Evolutionary conservation across 2,113 vertebrate genomes (phyloP).

Genomic region (Barnardius zonarius): DNA sequence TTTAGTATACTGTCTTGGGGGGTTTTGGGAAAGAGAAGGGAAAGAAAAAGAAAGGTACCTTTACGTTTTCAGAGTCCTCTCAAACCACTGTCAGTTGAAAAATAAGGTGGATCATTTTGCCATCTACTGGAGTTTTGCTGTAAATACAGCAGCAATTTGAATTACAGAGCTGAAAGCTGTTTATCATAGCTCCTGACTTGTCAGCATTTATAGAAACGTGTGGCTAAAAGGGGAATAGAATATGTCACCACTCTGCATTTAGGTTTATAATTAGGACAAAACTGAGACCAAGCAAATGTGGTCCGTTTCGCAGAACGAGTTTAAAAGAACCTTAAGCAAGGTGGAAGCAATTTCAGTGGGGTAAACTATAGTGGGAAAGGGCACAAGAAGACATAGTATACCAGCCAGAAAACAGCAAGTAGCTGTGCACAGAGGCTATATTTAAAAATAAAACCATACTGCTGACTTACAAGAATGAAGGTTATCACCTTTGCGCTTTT

Average conservation of each 20-base stretch:
- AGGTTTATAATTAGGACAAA: constrained; percentile 76
- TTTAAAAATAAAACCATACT: constrained; percentile 37
- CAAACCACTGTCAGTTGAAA: neutral
- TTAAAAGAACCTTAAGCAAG: constrained; percentile 43
- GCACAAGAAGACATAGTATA: neutral
- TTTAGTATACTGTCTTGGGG: accelerated
- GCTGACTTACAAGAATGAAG: constrained; percentile 13
- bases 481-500: neutral
- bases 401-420: constrained; percentile 2
- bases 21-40: neutral
- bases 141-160: neutral
- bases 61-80: neutral
- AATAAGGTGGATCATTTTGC: neutral
- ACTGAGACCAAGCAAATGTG: constrained; percentile 38
- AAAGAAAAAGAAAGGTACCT: too few relatives aligned
- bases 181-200: constrained; percentile 21
- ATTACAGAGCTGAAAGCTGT: neutral
- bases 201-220: constrained; percentile 51
- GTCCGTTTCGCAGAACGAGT: constrained; percentile 8
- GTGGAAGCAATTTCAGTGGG: constrained; percentile 30
- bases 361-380: constrained; percentile 25
- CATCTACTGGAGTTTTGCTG: constrained; percentile 3
- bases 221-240: constrained; percentile 60
- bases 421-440: neutral
- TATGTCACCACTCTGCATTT: constrained; percentile 60